Evolutionary conservation across 2,888 invertebrate species (phyloP).

Genomic region (Chydorus sphaericus): DNA sequence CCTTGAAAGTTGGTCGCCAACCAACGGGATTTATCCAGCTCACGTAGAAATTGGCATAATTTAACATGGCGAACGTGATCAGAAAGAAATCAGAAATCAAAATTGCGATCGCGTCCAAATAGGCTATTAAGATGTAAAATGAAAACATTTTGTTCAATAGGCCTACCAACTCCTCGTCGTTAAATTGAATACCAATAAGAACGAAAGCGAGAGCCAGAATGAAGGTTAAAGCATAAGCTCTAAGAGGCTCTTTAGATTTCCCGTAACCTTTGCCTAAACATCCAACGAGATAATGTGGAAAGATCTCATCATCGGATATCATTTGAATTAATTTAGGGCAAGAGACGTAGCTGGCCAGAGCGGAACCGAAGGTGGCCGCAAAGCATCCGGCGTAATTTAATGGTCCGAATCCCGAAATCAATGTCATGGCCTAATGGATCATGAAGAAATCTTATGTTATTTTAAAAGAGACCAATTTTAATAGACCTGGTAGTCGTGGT

Average conservation of each 20-base stretch:
- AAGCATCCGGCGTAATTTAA: conserved; percentile 92
- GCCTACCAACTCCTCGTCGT: background rate
- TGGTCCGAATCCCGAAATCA: conserved; percentile 77
- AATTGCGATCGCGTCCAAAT: conserved; percentile 32
- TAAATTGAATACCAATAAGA: conserved; percentile 31
- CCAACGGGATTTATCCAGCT: conserved; percentile 30
- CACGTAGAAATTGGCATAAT: conserved; percentile 34
- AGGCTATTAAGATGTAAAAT: conserved; percentile 22
- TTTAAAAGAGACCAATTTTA: background rate
- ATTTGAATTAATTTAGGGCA: conserved; percentile 47
- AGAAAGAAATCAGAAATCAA: conserved; percentile 35
- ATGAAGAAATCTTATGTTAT: background rate
- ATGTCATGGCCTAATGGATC: conserved; percentile 53
- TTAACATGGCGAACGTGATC: conserved; percentile 31
- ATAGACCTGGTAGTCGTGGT: conserved; percentile 69
- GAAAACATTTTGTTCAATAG: background rate
- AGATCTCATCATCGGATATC: conserved; percentile 35
- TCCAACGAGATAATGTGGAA: conserved; percentile 32
- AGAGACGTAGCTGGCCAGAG: conserved; percentile 82
- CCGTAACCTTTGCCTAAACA: conserved; percentile 34
- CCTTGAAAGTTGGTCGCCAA: conserved; percentile 23
- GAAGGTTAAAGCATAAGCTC: conserved; percentile 36
- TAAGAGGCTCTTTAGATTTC: conserved; percentile 34
- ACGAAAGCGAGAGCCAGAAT: conserved; percentile 34
- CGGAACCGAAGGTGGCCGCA: conserved; percentile 91